Evolutionary conservation across 2,888 invertebrate genomes (phyloP).

Genomic region (Drosophila subquinaria): DNA sequence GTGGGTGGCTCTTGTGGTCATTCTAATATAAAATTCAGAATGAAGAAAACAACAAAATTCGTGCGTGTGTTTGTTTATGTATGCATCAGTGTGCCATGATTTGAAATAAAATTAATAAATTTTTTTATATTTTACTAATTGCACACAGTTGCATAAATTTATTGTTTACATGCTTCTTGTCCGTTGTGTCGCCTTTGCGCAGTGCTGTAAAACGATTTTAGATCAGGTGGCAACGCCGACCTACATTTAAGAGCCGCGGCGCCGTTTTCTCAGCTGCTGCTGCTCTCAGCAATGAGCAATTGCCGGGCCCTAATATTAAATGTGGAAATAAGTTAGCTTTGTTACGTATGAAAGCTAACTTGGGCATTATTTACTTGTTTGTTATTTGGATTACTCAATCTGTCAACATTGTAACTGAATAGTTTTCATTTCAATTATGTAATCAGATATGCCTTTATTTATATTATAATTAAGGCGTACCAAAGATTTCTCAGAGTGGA

Average conservation of each 20-base stretch:
- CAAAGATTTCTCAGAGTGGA: not conserved
- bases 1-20: slow-evolving; percentile 27
- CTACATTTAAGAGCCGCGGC: slow-evolving; percentile 35
- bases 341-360: slow-evolving; percentile 1
- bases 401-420: not conserved
- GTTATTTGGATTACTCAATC: slow-evolving; percentile 3
- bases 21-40: slow-evolving; percentile 11
- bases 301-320: slow-evolving; percentile 28
- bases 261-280: slow-evolving; percentile 20
- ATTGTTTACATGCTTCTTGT: slow-evolving; percentile 64
- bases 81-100: not conserved
- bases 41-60: not conserved
- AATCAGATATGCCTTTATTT: slow-evolving; percentile 9
- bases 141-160: slow-evolving; percentile 66
- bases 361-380: not conserved
- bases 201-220: slow-evolving; percentile 52
- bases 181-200: slow-evolving; percentile 30
- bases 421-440: slow-evolving; percentile 11
- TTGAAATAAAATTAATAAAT: not conserved
- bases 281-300: not conserved
- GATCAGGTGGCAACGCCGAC: slow-evolving; percentile 60
- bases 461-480: not conserved
- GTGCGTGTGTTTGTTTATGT: not conserved
- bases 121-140: slow-evolving; percentile 4
- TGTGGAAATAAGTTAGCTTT: slow-evolving; percentile 6